Evolutionary conservation across 23 tunicate genomes (phyloP).

Genomic region (Corella eumyota): DNA sequence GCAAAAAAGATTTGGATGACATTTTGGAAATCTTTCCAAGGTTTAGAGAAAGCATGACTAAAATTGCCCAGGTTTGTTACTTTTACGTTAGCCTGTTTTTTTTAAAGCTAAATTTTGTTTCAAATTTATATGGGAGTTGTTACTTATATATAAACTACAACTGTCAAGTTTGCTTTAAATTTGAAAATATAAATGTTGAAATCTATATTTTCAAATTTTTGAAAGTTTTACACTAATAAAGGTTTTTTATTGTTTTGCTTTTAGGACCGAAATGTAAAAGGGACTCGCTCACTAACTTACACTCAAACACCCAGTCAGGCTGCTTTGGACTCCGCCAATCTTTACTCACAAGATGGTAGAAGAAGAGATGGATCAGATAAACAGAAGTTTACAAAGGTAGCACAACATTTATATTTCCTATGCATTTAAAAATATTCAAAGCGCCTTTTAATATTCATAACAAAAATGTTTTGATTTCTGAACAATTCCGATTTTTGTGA

Average conservation of each 20-base stretch:
- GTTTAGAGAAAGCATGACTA: conserved; percentile 50
- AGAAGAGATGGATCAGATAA: conserved; percentile 28
- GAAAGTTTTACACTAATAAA: no score
- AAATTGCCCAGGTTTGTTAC: conserved; percentile 45
- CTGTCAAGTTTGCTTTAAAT: no score
- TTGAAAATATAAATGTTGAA: no score
- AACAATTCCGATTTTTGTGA: neutral
- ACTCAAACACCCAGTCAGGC: conserved; percentile 14
- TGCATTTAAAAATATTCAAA: no score
- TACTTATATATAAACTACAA: no score
- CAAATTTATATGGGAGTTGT: conserved; percentile 4
- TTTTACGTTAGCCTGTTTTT: neutral
- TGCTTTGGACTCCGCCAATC: conserved; percentile 5
- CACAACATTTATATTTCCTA: neutral
- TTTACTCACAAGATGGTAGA: conserved; percentile 8
- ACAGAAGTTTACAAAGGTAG: conserved; percentile 26
- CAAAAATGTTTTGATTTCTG: neutral
- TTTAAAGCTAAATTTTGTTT: neutral
- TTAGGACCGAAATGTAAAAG: conserved; percentile 44
- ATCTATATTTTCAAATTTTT: no score
- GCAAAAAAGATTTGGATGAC: conserved; percentile 46
- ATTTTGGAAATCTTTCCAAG: conserved; percentile 66
- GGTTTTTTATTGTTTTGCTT: no score
- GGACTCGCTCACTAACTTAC: conserved; percentile 24
- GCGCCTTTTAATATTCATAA: neutral